Base-by-base conservation (phyloP, 2,113 vertebrate genomes). In the Pica pica region DNA sequence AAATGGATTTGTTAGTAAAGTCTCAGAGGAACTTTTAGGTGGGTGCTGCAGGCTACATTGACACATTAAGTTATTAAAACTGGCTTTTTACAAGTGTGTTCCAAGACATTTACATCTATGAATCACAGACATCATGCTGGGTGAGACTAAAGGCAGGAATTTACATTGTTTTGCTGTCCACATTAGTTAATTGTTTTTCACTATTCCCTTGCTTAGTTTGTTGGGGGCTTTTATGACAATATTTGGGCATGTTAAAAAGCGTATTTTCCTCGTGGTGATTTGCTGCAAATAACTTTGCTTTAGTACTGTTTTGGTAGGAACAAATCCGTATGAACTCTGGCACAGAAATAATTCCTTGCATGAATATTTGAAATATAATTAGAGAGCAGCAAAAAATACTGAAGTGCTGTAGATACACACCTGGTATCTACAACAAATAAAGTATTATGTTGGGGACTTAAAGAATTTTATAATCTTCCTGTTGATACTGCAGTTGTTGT, bases 151-250 rank as follows among this genome's bases (percentile, higher is more conserved):
- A 82, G 77, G 60, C 85, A 96, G 63, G 60, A 77, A 76, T 95
- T 97, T 95, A 56, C 22, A 37, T 93, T 90, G 64, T 89, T 46
- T 82, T 92, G 31, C 70, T 95, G 67, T 82, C 52, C 93, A 82
- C 91, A 91, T 86, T 85, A 77, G 44, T 95, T 96, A 94, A 93
- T 94, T 96, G 91, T 49, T 59, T 95, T 95, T 96, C 60, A 53
- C n/a, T 95, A 8, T 79, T 94, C 42, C 52, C 18, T 90, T 78
- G 78, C 83, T 95, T 76, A 74, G 65, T 85, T 94, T 96, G 27
- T 85, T 90, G 35, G 55, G 61, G 37, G 3, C 3, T 56, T 30
- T 23, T n/a, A 79, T 95, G 75, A 74, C 50, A 81, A 22, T 79
- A 89, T 56, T 95, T 87, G 31, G 76, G 10, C 50, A 80, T 65